These are phyloP conservation scores for Probaryconus sp. DNA, from an alignment of 1,140 invertebrate species.

Conservation along the genomic window DNA sequence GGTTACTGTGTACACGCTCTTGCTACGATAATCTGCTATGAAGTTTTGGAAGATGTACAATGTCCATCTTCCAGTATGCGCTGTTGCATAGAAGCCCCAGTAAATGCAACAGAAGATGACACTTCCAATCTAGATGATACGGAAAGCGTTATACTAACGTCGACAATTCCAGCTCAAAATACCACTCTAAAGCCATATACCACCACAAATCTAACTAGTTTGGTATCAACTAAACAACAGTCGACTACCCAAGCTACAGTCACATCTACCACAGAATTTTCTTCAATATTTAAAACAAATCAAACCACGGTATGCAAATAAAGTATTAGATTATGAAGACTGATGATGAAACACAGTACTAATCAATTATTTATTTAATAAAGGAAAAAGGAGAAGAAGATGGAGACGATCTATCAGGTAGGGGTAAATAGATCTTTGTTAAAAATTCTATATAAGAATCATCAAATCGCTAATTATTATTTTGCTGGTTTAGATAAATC, in stretches of 20 bases:
- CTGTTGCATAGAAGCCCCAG: conserved; percentile 86
- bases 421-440: too few species aligned
- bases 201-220: conserved; percentile 8
- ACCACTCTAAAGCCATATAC: conserved; percentile 27
- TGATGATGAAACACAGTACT: too few species aligned
- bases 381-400: too few species aligned
- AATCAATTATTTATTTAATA: too few species aligned
- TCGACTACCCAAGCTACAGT: conserved; percentile 39
- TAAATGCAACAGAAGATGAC: conserved; percentile 67
- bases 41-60: conserved; percentile 88
- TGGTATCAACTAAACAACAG: conserved; percentile 33
- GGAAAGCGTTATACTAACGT: conserved; percentile 67
- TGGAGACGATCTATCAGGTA: too few species aligned
- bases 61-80: conserved; percentile 88
- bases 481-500: conserved; percentile 77
- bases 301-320: too few species aligned
- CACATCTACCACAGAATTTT: conserved; percentile 29
- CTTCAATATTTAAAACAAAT: too few species aligned
- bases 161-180: conserved; percentile 58
- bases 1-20: conserved; percentile 90
- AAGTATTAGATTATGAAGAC: too few species aligned
- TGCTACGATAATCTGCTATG: conserved; percentile 89
- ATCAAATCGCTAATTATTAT: neutral
- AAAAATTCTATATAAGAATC: too few species aligned
- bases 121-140: conserved; percentile 33